Conservation (phyloP, 2,113 vertebrate genomes). For the Microcebus lehilahytsara region DNA sequence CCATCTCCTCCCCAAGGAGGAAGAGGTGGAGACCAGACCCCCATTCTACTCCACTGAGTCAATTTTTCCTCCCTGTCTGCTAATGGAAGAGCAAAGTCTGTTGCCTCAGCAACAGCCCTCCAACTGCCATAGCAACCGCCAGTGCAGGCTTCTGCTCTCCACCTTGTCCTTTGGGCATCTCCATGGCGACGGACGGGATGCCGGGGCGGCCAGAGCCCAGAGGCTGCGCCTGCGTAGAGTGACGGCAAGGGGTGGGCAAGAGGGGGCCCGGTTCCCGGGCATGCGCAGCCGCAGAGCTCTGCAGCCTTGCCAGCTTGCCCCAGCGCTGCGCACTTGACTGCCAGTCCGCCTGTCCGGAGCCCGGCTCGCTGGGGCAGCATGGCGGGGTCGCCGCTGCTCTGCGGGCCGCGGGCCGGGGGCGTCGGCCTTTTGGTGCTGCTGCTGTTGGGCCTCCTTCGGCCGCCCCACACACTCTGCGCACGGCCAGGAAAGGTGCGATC, state of each 20-base stretch:
- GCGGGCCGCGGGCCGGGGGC: slow-evolving; percentile 75
- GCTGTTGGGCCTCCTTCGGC: slow-evolving; percentile 54
- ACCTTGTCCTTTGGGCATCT: slow-evolving; percentile 66
- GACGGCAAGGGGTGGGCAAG: background rate
- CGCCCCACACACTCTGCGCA: slow-evolving; percentile 10
- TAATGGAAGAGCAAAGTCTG: slow-evolving; percentile 49
- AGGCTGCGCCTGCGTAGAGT: slow-evolving; percentile 64
- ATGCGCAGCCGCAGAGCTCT: slow-evolving; percentile 63
- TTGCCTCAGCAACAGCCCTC: slow-evolving; percentile 69
- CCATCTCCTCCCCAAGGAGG: background rate
- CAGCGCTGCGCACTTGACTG: slow-evolving; percentile 57
- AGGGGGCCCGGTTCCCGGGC: background rate
- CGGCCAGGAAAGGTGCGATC: slow-evolving; percentile 66
- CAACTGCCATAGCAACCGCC: slow-evolving; percentile 70
- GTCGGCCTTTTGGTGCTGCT: slow-evolving; percentile 66
- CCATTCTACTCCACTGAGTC: slow-evolving; percentile 11
- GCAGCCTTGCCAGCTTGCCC: background rate
- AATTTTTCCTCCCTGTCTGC: slow-evolving; percentile 38
- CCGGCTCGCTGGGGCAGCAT: slow-evolving; percentile 75
- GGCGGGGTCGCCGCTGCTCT: slow-evolving; percentile 68
- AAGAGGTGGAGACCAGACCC: background rate
- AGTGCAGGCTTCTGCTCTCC: background rate
- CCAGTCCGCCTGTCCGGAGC: slow-evolving; percentile 71
- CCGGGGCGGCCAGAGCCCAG: background rate
- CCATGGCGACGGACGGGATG: slow-evolving; percentile 20